These are phyloP conservation scores for Adelphocoris suturalis DNA, from an alignment of 2,888 invertebrate species.

Conservation along the genomic window DNA sequence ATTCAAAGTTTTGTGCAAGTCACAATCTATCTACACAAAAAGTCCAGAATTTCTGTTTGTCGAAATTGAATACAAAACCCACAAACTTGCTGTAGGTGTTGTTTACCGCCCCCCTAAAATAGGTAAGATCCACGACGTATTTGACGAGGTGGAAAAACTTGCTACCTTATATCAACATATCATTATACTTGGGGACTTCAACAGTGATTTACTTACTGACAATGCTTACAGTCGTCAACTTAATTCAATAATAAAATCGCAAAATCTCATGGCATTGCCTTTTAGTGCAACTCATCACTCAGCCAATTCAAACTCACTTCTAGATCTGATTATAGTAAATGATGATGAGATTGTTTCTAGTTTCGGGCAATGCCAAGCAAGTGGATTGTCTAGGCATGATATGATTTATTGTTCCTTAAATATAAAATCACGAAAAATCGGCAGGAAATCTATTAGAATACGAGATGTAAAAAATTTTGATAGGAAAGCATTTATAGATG, in stretches of 20 bases:
- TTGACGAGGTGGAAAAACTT: neutral
- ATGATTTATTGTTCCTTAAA: slow-evolving; percentile 33
- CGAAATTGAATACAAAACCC: slow-evolving; percentile 21
- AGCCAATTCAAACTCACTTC: neutral
- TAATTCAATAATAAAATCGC: neutral
- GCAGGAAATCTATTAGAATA: neutral
- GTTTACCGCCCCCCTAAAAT: slow-evolving; percentile 40
- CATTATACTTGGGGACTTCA: slow-evolving; percentile 32
- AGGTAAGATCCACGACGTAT: slow-evolving; percentile 11
- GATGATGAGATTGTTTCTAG: neutral
- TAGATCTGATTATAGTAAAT: slow-evolving; percentile 22
- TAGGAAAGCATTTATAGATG: neutral
- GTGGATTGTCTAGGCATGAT: slow-evolving; percentile 21
- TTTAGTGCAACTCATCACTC: slow-evolving; percentile 1
- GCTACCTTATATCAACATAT: neutral
- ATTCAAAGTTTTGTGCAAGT: neutral
- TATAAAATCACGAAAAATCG: neutral
- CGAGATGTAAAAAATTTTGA: slow-evolving; percentile 23
- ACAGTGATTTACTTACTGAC: neutral
- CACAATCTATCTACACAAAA: neutral
- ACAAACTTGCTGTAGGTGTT: slow-evolving; percentile 12
- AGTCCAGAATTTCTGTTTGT: slow-evolving; percentile 45
- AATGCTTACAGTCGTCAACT: slow-evolving; percentile 21
- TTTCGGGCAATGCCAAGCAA: neutral
- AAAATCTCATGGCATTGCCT: neutral